Conservation (phyloP, 2,113 vertebrate genomes). For the Mustelus asterias region DNA sequence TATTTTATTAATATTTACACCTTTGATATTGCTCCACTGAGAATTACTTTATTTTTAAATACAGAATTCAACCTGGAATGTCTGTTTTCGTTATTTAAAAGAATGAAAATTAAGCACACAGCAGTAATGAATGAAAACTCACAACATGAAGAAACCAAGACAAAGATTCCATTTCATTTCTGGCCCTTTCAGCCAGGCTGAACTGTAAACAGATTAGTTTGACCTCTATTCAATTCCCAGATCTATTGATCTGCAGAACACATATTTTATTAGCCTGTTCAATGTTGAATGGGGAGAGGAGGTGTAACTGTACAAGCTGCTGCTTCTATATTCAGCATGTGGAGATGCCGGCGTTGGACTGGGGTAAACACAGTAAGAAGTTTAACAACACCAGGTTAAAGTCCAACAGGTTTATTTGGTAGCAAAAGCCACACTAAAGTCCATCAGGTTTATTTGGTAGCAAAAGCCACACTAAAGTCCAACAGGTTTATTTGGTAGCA, state of each 20-base stretch:
- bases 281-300: background rate
- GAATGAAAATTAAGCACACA: slow-evolving; percentile 16
- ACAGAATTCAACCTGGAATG: slow-evolving; percentile 37
- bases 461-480: no score
- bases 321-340: no score
- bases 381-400: no score
- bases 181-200: background rate
- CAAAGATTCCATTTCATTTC: background rate
- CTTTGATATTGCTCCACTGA: slow-evolving; percentile 20
- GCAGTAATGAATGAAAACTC: slow-evolving; percentile 19
- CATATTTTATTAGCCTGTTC: background rate
- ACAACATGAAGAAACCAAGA: slow-evolving; percentile 28
- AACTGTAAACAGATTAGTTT: slow-evolving; percentile 12
- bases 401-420: no score
- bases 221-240: slow-evolving; percentile 12
- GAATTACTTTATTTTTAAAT: background rate
- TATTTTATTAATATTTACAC: slow-evolving; percentile 24
- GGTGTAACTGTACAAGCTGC: background rate
- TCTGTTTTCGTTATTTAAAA: slow-evolving; percentile 26
- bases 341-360: no score
- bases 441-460: no score
- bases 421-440: no score
- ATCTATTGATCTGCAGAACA: background rate
- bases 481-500: no score
- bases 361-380: no score